Percentiles rank a stretch among this genome's conserved stretches.
Evolutionary conservation across 1,140 invertebrate species (phyloP).

Genomic region (Papilio xuthus): DNA sequence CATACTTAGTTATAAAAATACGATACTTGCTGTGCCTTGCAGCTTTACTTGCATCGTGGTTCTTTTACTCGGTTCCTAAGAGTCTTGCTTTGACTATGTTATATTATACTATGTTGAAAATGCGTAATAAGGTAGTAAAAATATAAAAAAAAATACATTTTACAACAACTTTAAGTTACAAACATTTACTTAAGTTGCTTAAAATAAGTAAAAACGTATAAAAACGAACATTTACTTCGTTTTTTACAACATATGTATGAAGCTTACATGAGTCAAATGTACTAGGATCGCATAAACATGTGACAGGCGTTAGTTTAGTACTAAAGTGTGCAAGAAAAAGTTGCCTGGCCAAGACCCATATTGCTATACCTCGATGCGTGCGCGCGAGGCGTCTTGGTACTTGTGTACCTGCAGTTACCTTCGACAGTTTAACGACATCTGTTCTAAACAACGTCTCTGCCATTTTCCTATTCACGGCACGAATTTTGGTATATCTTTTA

Average conservation of each 20-base stretch:
- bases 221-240: background rate
- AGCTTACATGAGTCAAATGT: constrained; percentile 37
- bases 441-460: constrained; percentile 40
- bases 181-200: background rate
- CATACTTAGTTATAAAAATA: too few species aligned
- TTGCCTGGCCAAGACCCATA: constrained; percentile 80
- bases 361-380: constrained; percentile 61
- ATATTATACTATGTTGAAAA: too few species aligned
- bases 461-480: constrained; percentile 31
- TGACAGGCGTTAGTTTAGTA: constrained; percentile 69
- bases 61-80: background rate
- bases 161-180: background rate
- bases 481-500: constrained; percentile 25
- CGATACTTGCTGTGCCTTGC: too few species aligned
- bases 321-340: constrained; percentile 75
- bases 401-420: constrained; percentile 47
- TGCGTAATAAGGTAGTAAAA: too few species aligned
- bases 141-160: background rate
- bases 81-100: too few species aligned
- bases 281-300: constrained; percentile 62
- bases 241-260: constrained; percentile 27
- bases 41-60: background rate
- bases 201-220: constrained; percentile 2
- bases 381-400: constrained; percentile 69
- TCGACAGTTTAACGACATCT: constrained; percentile 59